These are phyloP conservation scores for Sarcophaga carnaria DNA, from an alignment of 2,888 invertebrate species.

Conservation along the genomic window DNA sequence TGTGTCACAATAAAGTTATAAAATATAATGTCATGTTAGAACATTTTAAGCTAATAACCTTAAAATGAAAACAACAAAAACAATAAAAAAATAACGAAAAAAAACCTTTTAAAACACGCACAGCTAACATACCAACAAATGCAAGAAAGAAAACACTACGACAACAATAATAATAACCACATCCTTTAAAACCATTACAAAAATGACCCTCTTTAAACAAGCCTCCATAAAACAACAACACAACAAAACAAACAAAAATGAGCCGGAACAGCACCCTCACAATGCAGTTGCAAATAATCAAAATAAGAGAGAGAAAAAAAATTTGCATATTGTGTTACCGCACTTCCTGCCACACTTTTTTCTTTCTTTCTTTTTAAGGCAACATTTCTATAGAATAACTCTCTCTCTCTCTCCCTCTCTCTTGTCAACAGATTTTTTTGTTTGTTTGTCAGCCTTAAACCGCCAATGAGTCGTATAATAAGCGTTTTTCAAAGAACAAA, in stretches of 20 bases:
- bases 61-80: constrained; percentile 37
- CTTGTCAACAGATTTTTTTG: background rate
- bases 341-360: constrained; percentile 78
- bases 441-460: constrained; percentile 59
- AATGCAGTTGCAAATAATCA: constrained; percentile 54
- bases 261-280: constrained; percentile 69
- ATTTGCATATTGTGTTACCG: constrained; percentile 76
- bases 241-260: constrained; percentile 25
- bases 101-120: constrained; percentile 59
- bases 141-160: background rate
- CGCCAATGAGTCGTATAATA: constrained; percentile 73
- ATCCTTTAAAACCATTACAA: constrained; percentile 57
- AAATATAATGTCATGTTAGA: constrained; percentile 64
- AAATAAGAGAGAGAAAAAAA: constrained; percentile 23
- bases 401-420: no score
- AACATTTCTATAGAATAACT: no score
- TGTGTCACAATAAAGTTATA: constrained; percentile 68
- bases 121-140: constrained; percentile 58
- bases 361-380: background rate
- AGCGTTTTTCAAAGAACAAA: constrained; percentile 69
- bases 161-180: constrained; percentile 53
- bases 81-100: background rate
- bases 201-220: constrained; percentile 61
- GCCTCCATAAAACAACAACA: constrained; percentile 27
- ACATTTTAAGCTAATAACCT: constrained; percentile 65